Base-by-base conservation (phyloP, 1,140 invertebrate genomes). In the Philopotamus ludificatus region DNA sequence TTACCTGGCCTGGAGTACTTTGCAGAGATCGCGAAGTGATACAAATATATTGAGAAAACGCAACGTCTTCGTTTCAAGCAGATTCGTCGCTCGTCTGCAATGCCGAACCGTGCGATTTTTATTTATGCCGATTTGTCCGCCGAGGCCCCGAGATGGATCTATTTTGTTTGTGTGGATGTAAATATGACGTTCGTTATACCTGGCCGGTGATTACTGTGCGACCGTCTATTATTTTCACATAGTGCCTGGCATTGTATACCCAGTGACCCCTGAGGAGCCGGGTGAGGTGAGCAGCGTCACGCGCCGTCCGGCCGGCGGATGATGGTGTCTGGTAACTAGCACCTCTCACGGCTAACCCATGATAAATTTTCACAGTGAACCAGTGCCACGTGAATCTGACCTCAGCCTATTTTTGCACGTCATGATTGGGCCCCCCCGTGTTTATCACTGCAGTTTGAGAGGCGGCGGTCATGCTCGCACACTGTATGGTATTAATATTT, bases 171-270 rank as follows among this genome's bases (percentile, higher is more conserved):
- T 34, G 28, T 12, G 12, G 4, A 12, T 34, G 28, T 12, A 34
- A 7, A 4, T 7, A 7, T 34, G n/a, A n/a, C n/a, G n/a, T 54
- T 57, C 7, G 39, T 26, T 10, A 60, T 20, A 41, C 9, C 57
- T 47, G 57, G 25, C 15, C 57, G 44, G 44, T 57, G 50, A 53
- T 53, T 53, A 16, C 50, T 53, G 50, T 53, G 53, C 41, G 44
- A 62, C 59, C 22, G 61, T 20, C 61, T 34, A 63, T 63, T 63
- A 63, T 63, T 54, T 63, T 63, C 61, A 54, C 61, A 63, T 63
- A 63, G 50, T 45, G 49, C 51, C n/a, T n/a, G n/a, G n/a, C 41
- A 63, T 54, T 54, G 61, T 53, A 54, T 44, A 63, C 61, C 61
- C 61, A 63, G 61, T 63, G 61, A 63, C 61, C 61, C 42, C 51